Evolutionary conservation across 1,140 invertebrate species (phyloP).

Genomic region (Lepidostoma basale): DNA sequence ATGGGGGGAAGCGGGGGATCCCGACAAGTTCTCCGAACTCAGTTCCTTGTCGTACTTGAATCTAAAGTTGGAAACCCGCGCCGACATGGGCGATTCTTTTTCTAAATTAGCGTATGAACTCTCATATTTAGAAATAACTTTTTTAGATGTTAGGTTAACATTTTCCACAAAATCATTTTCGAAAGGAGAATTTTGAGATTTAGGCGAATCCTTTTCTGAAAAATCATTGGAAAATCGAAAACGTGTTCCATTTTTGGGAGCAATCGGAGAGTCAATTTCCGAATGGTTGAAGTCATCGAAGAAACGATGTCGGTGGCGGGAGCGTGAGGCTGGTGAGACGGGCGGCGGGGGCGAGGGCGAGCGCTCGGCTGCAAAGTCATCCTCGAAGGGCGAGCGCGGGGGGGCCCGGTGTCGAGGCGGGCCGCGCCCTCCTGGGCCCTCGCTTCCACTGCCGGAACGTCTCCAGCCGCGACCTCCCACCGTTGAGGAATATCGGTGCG

Average conservation of each 20-base stretch:
- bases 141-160: slow-evolving; percentile 21
- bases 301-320: slow-evolving; percentile 37
- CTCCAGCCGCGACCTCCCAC: slow-evolving; percentile 54
- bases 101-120: slow-evolving; percentile 53
- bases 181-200: slow-evolving; percentile 68
- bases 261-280: slow-evolving; percentile 41
- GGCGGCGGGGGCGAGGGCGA: slow-evolving; percentile 33
- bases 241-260: slow-evolving; percentile 48
- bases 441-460: slow-evolving; percentile 46
- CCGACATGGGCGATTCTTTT: slow-evolving; percentile 49
- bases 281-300: slow-evolving; percentile 44
- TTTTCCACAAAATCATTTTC: slow-evolving; percentile 71
- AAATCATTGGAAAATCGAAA: slow-evolving; percentile 65
- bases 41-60: slow-evolving; percentile 42
- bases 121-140: slow-evolving; percentile 40
- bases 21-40: slow-evolving; percentile 42
- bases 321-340: slow-evolving; percentile 2
- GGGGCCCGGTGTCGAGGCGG: slow-evolving; percentile 47
- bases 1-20: slow-evolving; percentile 50
- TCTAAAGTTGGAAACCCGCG: slow-evolving; percentile 49
- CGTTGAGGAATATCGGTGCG: slow-evolving; percentile 56
- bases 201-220: slow-evolving; percentile 57
- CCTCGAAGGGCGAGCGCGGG: slow-evolving; percentile 49
- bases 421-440: slow-evolving; percentile 49
- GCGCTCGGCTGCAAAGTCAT: slow-evolving; percentile 36